Percentiles rank a stretch among this genome's conserved stretches.
These are phyloP conservation scores for Mythimna pallens DNA, from an alignment of 2,888 invertebrate species.

Conservation along the genomic window DNA sequence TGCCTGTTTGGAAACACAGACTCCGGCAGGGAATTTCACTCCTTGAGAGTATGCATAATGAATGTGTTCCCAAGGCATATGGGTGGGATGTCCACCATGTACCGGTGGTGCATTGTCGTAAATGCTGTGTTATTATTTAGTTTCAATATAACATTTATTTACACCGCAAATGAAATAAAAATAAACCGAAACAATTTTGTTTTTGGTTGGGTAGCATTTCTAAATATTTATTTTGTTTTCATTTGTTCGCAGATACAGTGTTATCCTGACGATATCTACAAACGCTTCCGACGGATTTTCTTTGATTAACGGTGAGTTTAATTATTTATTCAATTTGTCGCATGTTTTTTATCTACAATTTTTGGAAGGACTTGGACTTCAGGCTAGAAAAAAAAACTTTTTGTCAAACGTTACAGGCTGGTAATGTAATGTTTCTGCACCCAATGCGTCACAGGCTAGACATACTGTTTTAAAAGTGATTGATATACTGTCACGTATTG, in stretches of 20 bases:
- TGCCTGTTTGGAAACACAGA: too few relatives aligned
- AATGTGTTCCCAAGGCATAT: too few relatives aligned
- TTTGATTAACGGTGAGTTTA: slow-evolving; percentile 85
- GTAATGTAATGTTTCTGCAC: slow-evolving; percentile 1
- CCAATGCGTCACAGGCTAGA: slow-evolving; percentile 13
- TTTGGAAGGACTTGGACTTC: not conserved
- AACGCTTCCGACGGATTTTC: slow-evolving; percentile 84
- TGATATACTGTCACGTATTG: slow-evolving; percentile 14
- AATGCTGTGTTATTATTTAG: too few relatives aligned
- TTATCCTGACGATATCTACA: slow-evolving; percentile 86
- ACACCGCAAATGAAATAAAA: slow-evolving; percentile 36
- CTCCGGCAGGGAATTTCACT: too few relatives aligned
- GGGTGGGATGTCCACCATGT: too few relatives aligned
- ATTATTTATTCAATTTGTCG: not conserved
- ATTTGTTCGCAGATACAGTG: slow-evolving; percentile 83
- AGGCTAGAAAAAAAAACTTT: not conserved
- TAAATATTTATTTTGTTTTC: slow-evolving; percentile 41
- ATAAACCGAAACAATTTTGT: slow-evolving; percentile 5
- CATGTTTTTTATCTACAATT: not conserved
- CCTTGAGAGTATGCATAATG: too few relatives aligned
- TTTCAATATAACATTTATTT: not conserved
- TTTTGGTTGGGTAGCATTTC: slow-evolving; percentile 1
- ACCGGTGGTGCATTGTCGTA: too few relatives aligned
- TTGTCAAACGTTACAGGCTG: not conserved
- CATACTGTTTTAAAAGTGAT: not conserved